Conservation (phyloP, 2,797 vertebrate genomes). For the Nasua narica region DNA sequence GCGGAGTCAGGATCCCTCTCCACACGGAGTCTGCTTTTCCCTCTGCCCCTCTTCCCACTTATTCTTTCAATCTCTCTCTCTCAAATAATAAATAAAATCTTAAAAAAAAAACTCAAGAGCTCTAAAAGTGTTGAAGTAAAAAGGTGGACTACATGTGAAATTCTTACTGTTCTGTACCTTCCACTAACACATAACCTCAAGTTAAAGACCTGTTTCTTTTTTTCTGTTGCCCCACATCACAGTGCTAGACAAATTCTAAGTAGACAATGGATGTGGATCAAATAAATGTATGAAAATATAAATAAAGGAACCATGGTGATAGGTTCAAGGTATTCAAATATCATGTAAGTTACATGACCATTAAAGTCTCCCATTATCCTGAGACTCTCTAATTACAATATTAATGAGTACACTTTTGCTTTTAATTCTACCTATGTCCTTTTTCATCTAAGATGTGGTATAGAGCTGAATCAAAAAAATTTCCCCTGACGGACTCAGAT, state of each 20-base stretch:
- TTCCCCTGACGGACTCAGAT: neutral
- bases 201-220: neutral
- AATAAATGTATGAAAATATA: neutral
- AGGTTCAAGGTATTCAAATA: neutral
- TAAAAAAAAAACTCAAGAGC: neutral
- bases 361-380: neutral
- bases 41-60: too few species aligned
- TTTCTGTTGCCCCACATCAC: neutral
- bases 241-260: neutral
- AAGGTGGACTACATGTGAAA: neutral
- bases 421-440: neutral
- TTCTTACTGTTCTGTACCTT: neutral
- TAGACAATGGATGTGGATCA: neutral
- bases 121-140: neutral
- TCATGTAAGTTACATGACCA: neutral
- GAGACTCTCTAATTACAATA: neutral
- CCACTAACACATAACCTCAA: neutral
- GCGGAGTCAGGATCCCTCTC: too few species aligned
- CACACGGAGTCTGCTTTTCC: too few species aligned
- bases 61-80: too few species aligned
- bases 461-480: neutral
- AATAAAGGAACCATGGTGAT: neutral
- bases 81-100: too few species aligned
- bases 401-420: neutral
- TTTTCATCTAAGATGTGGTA: neutral